phyloP scores from a whole-genome alignment of 2,888 invertebrate species.

The Caradrina kadenii region DNA sequence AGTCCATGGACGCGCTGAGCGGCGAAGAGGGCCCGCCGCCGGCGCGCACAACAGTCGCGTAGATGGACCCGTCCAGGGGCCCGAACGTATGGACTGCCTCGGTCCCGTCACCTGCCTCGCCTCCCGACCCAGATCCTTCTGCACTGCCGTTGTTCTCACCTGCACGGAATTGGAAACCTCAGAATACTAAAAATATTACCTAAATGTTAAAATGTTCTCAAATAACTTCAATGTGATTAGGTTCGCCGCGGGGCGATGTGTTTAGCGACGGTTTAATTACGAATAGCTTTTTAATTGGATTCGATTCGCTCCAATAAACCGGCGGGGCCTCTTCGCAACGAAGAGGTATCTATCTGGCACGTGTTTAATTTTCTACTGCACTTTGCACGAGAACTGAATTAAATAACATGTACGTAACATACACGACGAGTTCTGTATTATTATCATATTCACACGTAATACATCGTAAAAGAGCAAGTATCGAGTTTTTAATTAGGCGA shows the following conservation, averaged over 20 bases:
- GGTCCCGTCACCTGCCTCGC: constrained; percentile 85
- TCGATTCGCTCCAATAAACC: constrained; percentile 80
- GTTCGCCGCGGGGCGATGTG: constrained; percentile 60
- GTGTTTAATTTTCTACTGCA: constrained; percentile 70
- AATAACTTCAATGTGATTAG: constrained; percentile 36
- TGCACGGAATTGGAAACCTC: constrained; percentile 69
- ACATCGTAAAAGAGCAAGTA: constrained; percentile 47
- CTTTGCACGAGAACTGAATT: constrained; percentile 62
- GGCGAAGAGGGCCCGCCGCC: constrained; percentile 91
- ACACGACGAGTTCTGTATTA: constrained; percentile 57
- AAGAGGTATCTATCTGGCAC: constrained; percentile 55
- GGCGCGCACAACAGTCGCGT: constrained; percentile 93
- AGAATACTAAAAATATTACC: constrained; percentile 1
- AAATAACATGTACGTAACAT: constrained; percentile 59
- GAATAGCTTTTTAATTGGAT: constrained; percentile 83
- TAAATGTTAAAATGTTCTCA: constrained; percentile 13
- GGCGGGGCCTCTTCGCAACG: constrained; percentile 65
- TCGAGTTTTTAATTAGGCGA: constrained; percentile 72
- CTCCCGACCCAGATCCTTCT: constrained; percentile 85
- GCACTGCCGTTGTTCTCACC: constrained; percentile 91
- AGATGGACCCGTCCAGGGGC: constrained; percentile 97
- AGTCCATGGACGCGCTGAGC: constrained; percentile 97
- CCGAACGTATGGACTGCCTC: constrained; percentile 93
- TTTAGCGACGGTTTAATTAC: constrained; percentile 78
- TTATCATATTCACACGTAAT: constrained; percentile 63